These are phyloP conservation scores for Pseudorhombus dupliciocellatus DNA, from an alignment of 2,113 vertebrate species.

Conservation along the genomic window DNA sequence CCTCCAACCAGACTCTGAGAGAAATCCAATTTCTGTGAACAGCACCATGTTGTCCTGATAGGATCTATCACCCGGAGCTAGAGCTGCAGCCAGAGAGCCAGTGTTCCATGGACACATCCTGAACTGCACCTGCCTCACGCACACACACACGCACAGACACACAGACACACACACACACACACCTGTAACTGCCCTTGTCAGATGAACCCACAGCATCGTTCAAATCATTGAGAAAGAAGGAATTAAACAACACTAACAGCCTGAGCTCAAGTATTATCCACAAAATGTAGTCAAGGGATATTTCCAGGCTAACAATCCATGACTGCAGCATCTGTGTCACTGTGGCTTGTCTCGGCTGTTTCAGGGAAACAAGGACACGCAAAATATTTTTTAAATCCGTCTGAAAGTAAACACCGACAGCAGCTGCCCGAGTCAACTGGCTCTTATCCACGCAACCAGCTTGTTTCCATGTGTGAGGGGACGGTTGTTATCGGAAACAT, in stretches of 20 bases:
- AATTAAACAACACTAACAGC: too few relatives aligned
- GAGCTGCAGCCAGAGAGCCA: constrained; percentile 47
- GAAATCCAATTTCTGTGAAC: constrained; percentile 78
- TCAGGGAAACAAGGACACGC: too few relatives aligned
- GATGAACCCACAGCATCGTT: too few relatives aligned
- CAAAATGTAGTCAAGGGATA: background rate
- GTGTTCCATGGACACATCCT: constrained; percentile 35
- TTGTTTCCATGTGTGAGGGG: too few relatives aligned
- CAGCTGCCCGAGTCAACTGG: too few relatives aligned
- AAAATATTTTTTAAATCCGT: background rate
- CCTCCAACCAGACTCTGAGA: constrained; percentile 57
- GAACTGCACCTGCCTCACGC: constrained; percentile 37
- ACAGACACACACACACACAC: background rate
- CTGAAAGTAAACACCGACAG: background rate
- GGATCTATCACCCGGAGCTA: constrained; percentile 74
- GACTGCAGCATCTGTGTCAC: too few relatives aligned
- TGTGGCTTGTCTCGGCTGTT: too few relatives aligned
- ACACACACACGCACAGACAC: background rate
- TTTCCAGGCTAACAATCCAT: background rate
- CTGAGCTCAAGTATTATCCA: background rate
- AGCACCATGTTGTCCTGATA: constrained; percentile 73
- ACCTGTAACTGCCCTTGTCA: background rate
- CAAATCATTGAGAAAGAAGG: too few relatives aligned
- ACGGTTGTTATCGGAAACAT: too few relatives aligned
- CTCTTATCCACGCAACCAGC: too few relatives aligned